Evolutionary conservation across 2,888 invertebrate species (phyloP), one percentile per base, ranked within the genome.

Genomic region (Lepeophtheirus nordmannii): DNA sequence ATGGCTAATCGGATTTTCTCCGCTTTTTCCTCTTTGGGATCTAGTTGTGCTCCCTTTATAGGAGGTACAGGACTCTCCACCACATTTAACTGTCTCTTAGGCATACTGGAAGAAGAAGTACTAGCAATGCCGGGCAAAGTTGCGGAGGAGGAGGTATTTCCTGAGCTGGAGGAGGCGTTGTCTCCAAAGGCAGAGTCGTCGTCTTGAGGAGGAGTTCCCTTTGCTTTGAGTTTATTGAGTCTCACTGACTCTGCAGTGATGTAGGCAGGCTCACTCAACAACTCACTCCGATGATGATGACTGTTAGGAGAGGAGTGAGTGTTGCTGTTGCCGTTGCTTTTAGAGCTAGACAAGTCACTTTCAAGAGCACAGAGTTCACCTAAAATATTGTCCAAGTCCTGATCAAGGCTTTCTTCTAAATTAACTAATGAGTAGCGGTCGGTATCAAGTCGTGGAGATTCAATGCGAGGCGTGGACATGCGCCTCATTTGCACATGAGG

Each of bases 101-200:
- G 20, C 22, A 22, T 22, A 9, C 7, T 10, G 60, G 30, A 17
- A 14, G 53, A 46, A 46, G 60, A 60, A 30, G 12, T 60, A 10
- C 30, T 22, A 10, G 30, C 60, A 53, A 17, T 53, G 30, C 30
- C 30, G 30, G 3, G 3, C 30, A 30, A 30, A 17, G 60, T 10
- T 11, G 39, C 14, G 12, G 56, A 17, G 38, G 46, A 23, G 22
- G 30, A 37, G 17, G 57, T 58, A 39, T 38, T 66, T 23, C 58
- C 60, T 14, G 66, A 66, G 60, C 58, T 93, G 71, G 88, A 88
- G 38, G 89, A 89, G 69, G 89, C 91, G 69, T 91, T 93, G 78
- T 97, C 97, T 73, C 94, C 94, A 77, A 94, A 97, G 20, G 96
- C 97, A 12, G 94, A 94, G 78, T 97, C 97, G 77, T 93, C 93